A percentile compares a stretch with the other conserved stretches of the same genome.
These are phyloP conservation scores for Anguilla pacifica DNA, from an alignment of 2,797 vertebrate genomes.

Conservation along the genomic window DNA sequence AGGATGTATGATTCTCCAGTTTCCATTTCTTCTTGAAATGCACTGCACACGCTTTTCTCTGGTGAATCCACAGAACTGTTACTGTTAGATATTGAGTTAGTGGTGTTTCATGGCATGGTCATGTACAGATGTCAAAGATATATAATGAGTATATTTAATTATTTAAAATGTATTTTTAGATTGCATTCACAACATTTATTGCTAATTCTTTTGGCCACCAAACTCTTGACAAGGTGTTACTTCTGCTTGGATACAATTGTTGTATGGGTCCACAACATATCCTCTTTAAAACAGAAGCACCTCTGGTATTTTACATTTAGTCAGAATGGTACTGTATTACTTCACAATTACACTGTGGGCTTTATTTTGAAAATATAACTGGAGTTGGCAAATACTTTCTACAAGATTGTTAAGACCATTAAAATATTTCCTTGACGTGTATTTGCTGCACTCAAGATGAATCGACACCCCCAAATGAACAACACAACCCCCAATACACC, in stretches of 20 bases:
- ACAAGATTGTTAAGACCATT: background rate
- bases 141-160: background rate
- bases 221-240: background rate
- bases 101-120: background rate
- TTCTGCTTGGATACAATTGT: background rate
- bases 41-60: background rate
- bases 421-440: background rate
- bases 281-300: background rate
- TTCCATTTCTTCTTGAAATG: background rate
- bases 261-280: background rate
- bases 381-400: background rate
- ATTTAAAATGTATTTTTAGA: background rate
- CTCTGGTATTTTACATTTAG: background rate
- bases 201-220: background rate
- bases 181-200: background rate
- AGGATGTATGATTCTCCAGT: background rate
- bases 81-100: background rate
- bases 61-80: background rate
- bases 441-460: background rate
- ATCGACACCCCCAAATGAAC: background rate
- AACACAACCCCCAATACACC: background rate
- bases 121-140: background rate
- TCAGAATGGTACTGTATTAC: background rate
- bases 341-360: background rate
- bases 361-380: background rate